Base-by-base conservation (phyloP, 2,113 vertebrate species). In the Cephalopholis sonnerati region DNA sequence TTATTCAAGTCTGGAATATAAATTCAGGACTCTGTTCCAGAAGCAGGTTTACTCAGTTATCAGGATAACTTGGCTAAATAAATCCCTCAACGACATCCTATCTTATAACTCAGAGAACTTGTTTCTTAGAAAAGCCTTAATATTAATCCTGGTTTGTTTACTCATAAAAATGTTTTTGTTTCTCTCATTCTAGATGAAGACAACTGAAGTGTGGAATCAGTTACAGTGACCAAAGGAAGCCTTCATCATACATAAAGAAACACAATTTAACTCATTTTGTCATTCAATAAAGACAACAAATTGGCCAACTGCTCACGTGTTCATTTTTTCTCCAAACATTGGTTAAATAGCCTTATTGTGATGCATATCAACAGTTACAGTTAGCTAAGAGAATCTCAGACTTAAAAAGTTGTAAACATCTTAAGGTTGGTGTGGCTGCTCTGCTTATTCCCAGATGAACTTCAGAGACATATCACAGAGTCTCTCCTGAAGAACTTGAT, bases 151-250 rank as follows among this genome's bases (percentile, higher is more conserved):
- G 22, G 58, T 74, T 5, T 41, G 7, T 54, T 66, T 25, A 29
- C 50, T 36, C 4, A 48, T 12, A 2, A 0, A 7, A 48, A 4
- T 55, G 5, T 69, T 27, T n/a, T 69, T 2, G 32, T 39, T 29
- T 48, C 16, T 77, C 4, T 74, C 6, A 0, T 79, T 90, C 7
- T 44, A 95, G 93, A 94, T 58, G 91, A 93, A 87, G 93, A 93
- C 50, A 91, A 91, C 2, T 93, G 48, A 92, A 76, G 66, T 27
- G 73, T 70, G 71, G 29, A 22, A 7, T 71, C 39, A 1, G n/a
- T 75, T 67, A 46, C 59, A 44, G 76, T 46, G 77, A 93, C 88
- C 82, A 81, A 83, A 87, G 57, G 68, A 65, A 27, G 50, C 82
- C 64, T 81, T 46, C 66, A 62, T 6, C 71, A 29, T 8, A 44